phyloP scores from a whole-genome alignment of 2,888 invertebrate species.

The Trissolcus brochymenae region DNA sequence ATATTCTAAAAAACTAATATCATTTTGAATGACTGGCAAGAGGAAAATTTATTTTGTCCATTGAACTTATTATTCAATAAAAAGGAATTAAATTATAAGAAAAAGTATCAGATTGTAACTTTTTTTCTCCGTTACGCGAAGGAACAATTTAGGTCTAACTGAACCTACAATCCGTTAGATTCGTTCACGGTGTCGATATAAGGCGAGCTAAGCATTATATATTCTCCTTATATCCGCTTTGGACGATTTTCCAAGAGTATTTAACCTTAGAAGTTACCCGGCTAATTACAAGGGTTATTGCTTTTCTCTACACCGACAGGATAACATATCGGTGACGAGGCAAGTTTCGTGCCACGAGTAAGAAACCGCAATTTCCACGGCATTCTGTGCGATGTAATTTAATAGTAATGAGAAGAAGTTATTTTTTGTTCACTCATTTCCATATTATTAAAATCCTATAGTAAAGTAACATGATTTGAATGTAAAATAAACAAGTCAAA shows the following conservation, averaged over 20 bases:
- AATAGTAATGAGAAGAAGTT: slow-evolving; percentile 51
- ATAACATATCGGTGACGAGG: slow-evolving; percentile 56
- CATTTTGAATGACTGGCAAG: no score
- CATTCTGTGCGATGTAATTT: slow-evolving; percentile 48
- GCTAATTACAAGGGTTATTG: slow-evolving; percentile 58
- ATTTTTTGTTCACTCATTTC: slow-evolving; percentile 30
- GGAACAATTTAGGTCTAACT: slow-evolving; percentile 11
- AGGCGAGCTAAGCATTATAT: slow-evolving; percentile 36
- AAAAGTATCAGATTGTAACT: neutral
- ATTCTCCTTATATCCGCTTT: slow-evolving; percentile 36
- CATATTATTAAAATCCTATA: slow-evolving; percentile 29
- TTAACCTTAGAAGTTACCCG: slow-evolving; percentile 58
- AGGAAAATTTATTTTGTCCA: no score
- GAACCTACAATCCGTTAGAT: slow-evolving; percentile 32
- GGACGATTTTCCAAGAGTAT: slow-evolving; percentile 54
- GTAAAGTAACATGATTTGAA: neutral
- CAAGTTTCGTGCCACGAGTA: slow-evolving; percentile 52
- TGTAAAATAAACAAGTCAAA: no score
- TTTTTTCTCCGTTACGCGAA: slow-evolving; percentile 3
- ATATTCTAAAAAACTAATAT: no score
- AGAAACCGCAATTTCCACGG: slow-evolving; percentile 53
- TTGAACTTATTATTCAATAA: no score
- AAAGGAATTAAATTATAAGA: no score
- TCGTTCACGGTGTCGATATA: slow-evolving; percentile 20
- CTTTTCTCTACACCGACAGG: slow-evolving; percentile 47